These are phyloP conservation scores for Timema podura DNA, from an alignment of 2,888 invertebrate species.

Conservation along the genomic window DNA sequence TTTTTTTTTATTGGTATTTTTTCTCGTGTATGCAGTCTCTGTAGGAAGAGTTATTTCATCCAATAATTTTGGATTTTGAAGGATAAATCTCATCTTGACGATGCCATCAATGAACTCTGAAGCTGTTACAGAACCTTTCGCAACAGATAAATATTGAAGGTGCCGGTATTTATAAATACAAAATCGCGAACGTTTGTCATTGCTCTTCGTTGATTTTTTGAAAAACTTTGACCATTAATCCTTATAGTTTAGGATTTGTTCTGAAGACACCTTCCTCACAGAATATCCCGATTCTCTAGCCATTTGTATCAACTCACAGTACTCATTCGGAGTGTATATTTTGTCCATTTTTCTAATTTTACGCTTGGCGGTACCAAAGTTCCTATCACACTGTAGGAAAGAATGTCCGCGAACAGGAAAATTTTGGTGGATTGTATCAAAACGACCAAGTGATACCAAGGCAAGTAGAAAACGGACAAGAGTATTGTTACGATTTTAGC, in stretches of 20 bases:
- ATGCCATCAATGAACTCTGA: constrained; percentile 1
- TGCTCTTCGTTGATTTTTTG: neutral
- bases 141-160: neutral
- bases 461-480: neutral
- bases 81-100: neutral
- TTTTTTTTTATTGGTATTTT: neutral
- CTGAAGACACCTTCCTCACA: neutral
- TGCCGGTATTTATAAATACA: neutral
- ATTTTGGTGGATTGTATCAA: neutral
- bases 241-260: neutral
- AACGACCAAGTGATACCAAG: neutral
- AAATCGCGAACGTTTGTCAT: neutral
- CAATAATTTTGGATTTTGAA: neutral
- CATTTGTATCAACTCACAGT: neutral
- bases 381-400: neutral
- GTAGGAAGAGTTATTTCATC: neutral
- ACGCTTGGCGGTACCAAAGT: neutral
- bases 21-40: neutral
- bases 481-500: neutral
- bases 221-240: neutral
- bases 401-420: neutral
- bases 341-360: neutral
- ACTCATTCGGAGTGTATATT: constrained; percentile 7
- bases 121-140: neutral
- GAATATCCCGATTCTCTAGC: neutral